A percentile compares a stretch with the other conserved stretches of the same genome.
These are phyloP conservation scores for Bhutanitis thaidina DNA, from an alignment of 2,888 invertebrate genomes.

Conservation along the genomic window DNA sequence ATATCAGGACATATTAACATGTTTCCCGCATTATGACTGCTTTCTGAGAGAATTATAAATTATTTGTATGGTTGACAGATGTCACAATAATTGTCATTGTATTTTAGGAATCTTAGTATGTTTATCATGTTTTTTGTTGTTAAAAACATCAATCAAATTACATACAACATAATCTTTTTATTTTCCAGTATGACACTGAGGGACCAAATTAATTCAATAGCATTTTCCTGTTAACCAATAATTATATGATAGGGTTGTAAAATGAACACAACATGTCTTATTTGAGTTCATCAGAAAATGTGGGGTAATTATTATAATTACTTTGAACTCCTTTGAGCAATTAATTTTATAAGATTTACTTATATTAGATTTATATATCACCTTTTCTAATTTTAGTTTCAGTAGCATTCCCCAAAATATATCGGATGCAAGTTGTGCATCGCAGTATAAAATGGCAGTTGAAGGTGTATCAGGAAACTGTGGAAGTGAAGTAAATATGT, in stretches of 20 bases:
- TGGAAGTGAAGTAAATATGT: slow-evolving; percentile 64
- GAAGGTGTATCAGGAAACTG: slow-evolving; percentile 66
- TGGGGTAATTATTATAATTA: slow-evolving; percentile 55
- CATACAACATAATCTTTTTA: slow-evolving; percentile 24
- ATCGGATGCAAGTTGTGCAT: slow-evolving; percentile 73
- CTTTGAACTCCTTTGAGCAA: background rate
- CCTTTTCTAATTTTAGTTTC: slow-evolving; percentile 46
- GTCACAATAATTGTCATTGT: slow-evolving; percentile 59
- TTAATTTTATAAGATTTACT: too few relatives aligned
- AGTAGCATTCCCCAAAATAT: slow-evolving; percentile 76
- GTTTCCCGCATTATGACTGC: background rate
- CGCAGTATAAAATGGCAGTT: slow-evolving; percentile 74
- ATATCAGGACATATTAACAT: background rate
- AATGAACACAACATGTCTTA: slow-evolving; percentile 77
- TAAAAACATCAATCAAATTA: slow-evolving; percentile 29
- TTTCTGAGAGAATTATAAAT: slow-evolving; percentile 23
- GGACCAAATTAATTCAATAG: slow-evolving; percentile 57
- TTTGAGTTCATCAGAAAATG: slow-evolving; percentile 78
- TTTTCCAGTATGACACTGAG: slow-evolving; percentile 63
- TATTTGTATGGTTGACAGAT: slow-evolving; percentile 60
- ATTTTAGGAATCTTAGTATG: slow-evolving; percentile 37
- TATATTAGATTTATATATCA: too few relatives aligned
- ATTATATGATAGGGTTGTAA: slow-evolving; percentile 60
- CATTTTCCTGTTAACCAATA: slow-evolving; percentile 46
- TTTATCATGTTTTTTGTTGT: slow-evolving; percentile 35